These are phyloP conservation scores for Neostethus bicornis DNA, from an alignment of 2,797 vertebrate species.

Conservation along the genomic window DNA sequence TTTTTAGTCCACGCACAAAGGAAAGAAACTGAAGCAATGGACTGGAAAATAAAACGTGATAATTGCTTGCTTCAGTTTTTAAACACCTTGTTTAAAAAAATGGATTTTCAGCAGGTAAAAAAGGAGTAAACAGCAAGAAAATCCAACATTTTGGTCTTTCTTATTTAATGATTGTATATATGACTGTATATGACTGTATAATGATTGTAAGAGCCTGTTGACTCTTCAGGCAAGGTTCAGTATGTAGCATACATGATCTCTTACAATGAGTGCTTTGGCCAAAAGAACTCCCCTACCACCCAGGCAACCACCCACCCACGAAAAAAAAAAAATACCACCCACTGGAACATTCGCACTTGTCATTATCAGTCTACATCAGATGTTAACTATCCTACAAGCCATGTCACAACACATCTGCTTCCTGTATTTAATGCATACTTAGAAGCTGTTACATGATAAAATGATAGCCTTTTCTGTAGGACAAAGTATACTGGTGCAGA, in stretches of 20 bases:
- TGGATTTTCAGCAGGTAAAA: too few species aligned
- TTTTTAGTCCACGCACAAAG: too few species aligned
- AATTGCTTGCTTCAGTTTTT: too few species aligned
- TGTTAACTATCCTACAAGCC: slow-evolving; percentile 54
- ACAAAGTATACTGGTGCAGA: slow-evolving; percentile 30
- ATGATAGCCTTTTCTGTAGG: slow-evolving; percentile 36
- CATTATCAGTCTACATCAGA: slow-evolving; percentile 66
- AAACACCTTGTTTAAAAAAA: too few species aligned
- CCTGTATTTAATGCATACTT: slow-evolving; percentile 54
- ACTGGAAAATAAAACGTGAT: too few species aligned
- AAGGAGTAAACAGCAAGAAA: too few species aligned
- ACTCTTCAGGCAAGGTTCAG: slow-evolving; percentile 64
- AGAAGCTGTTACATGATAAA: slow-evolving; percentile 32
- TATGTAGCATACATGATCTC: slow-evolving; percentile 35
- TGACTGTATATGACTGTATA: slow-evolving; percentile 17
- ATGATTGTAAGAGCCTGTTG: slow-evolving; percentile 29
- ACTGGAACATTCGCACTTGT: slow-evolving; percentile 67
- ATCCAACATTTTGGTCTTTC: too few species aligned
- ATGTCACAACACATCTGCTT: slow-evolving; percentile 65
- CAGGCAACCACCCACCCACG: too few species aligned
- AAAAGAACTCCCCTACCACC: too few species aligned
- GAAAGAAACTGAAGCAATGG: too few species aligned
- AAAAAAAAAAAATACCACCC: too few species aligned
- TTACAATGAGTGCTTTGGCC: slow-evolving; percentile 52
- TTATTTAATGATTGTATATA: too few species aligned